Base-by-base conservation (phyloP, 2,797 vertebrate genomes). In the Muscicapa comitata region DNA sequence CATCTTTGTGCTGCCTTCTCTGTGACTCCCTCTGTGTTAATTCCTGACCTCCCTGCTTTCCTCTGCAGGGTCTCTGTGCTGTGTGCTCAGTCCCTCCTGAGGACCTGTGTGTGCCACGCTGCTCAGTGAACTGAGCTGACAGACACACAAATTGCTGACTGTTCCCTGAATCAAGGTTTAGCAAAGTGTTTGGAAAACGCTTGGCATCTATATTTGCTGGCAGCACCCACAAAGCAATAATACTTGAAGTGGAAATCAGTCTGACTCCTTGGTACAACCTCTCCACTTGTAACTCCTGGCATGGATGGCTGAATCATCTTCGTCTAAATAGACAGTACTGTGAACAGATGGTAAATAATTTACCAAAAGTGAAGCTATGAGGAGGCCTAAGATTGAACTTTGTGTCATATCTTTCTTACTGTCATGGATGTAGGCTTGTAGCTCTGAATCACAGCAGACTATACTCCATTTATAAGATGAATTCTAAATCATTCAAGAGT, bases 301-400 rank as follows among this genome's bases (percentile, higher is more conserved):
- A 83, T 87, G 77, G 90, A 90, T 76, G 92, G 86, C 91, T 95
- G 95, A 95, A 95, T 96, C 91, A 93, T 95, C 79, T 72, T 93
- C 1, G 7, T 86, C 92, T 94, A 93, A 96, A 85, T 57, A 96
- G 94, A 95, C 95, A 93, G 90, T 87, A 38, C 89, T 95, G 86
- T 76, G 95, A 97, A 94, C 94, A 96, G 95, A 96, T 96, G 95
- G 95, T 93, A 95, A 95, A 97, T 96, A 95, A 96, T 95, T 85
- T 76, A 95, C 9, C 1, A 92, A 91, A 95, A 96, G 80, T 84
- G 89, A 86, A 92, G 90, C 91, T 76, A 42, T 78, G 92, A 94
- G 92, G 78, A 78, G 87, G 86, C 83, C 95, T 48, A 28, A 94
- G 94, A 92, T 83, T 93, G 94, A 96, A 94, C 86, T 94, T 75